These are phyloP conservation scores for Psilopsiagon aymara DNA, from an alignment of 2,113 vertebrate genomes.

Conservation along the genomic window DNA sequence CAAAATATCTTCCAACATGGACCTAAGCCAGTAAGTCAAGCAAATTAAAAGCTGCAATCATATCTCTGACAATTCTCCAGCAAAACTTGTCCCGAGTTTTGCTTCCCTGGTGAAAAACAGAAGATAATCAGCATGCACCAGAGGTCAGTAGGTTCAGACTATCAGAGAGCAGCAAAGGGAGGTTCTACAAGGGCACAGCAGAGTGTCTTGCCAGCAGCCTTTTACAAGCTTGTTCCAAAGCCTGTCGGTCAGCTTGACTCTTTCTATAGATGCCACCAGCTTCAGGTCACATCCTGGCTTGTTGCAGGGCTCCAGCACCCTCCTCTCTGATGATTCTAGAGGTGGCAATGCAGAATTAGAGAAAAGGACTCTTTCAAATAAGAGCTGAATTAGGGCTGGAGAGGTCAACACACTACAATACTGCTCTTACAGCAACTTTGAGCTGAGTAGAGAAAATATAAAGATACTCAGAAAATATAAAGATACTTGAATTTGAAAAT, in stretches of 20 bases:
- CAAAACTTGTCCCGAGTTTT: neutral
- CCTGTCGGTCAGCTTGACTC: neutral
- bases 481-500: neutral
- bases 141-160: neutral
- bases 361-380: neutral
- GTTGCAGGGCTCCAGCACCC: neutral
- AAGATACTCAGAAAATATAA: no score
- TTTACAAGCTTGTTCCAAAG: neutral
- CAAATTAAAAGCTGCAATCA: conserved; percentile 42
- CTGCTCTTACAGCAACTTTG: neutral
- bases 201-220: neutral
- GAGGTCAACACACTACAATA: neutral
- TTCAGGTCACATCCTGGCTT: neutral
- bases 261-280: neutral
- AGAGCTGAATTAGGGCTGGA: neutral
- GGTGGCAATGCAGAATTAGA: neutral
- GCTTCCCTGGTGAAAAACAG: neutral
- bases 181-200: fast-evolving
- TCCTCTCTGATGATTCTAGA: neutral
- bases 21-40: neutral
- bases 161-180: neutral
- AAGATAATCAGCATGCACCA: neutral
- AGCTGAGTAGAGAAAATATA: neutral
- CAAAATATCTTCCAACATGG: conserved; percentile 7
- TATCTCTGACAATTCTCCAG: conserved; percentile 24